Conservation (phyloP, 2,888 invertebrate genomes). For the Lasioglossum leucozonium region DNA sequence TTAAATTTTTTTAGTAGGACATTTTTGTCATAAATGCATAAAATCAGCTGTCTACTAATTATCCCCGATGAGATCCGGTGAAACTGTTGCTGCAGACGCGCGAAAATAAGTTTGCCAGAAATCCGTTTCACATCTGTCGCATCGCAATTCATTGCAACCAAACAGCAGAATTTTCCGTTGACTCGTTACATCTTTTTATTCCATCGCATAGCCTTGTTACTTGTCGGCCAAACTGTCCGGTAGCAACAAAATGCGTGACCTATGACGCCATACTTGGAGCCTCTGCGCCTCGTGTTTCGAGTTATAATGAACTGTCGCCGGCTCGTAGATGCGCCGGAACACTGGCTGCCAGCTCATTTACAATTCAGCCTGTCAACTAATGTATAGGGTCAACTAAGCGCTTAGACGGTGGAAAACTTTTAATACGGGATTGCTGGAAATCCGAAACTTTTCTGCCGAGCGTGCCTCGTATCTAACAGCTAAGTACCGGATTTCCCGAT, state of each 20-base stretch:
- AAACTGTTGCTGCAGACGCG: conserved; percentile 1
- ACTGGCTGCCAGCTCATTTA: conserved; percentile 22
- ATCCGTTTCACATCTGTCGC: conserved; percentile 35
- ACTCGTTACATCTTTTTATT: conserved; percentile 32
- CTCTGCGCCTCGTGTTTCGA: conserved; percentile 22
- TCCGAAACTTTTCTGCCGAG: conserved; percentile 15
- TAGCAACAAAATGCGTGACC: conserved; percentile 9
- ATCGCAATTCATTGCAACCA: conserved; percentile 46
- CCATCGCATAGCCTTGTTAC: conserved; percentile 36
- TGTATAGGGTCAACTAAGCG: conserved; percentile 25
- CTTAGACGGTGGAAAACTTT: conserved; percentile 32
- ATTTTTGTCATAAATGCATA: no score
- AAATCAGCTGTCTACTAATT: background rate
- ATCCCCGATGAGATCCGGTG: background rate
- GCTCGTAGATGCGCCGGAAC: background rate
- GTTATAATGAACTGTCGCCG: conserved; percentile 28
- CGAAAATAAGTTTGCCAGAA: conserved; percentile 33
- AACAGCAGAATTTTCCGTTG: conserved; percentile 36
- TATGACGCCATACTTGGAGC: conserved; percentile 28
- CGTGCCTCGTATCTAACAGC: conserved; percentile 6
- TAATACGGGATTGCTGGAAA: conserved; percentile 29
- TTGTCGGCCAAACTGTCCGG: conserved; percentile 8
- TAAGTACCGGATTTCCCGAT: conserved; percentile 2
- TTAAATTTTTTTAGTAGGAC: no score
- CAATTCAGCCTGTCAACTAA: conserved; percentile 37